Evolutionary conservation across 2,113 vertebrate genomes (phyloP).

Genomic region (Apteryx owenii): DNA sequence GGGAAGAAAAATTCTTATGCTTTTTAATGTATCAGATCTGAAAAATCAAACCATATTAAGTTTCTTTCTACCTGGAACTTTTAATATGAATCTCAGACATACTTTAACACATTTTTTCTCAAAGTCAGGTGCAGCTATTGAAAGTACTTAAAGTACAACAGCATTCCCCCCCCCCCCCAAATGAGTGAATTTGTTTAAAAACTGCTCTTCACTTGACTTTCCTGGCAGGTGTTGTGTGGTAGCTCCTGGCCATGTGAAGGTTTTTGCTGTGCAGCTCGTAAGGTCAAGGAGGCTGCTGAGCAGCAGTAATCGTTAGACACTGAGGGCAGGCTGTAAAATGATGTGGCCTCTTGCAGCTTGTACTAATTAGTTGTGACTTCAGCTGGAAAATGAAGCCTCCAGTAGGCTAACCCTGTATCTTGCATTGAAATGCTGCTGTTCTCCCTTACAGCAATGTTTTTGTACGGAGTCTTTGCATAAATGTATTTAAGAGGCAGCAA

Average conservation of each 20-base stretch:
- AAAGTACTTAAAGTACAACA: rapidly evolving
- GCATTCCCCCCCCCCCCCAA: no score
- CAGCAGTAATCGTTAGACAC: not conserved
- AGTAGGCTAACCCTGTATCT: not conserved
- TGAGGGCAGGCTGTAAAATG: not conserved
- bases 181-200: not conserved
- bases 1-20: not conserved
- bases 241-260: not conserved
- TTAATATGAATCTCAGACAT: not conserved
- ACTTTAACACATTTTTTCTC: not conserved
- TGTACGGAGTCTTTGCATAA: not conserved
- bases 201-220: not conserved
- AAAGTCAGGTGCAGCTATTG: not conserved
- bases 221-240: not conserved
- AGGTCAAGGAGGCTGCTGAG: not conserved
- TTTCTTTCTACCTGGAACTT: not conserved
- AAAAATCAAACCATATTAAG: not conserved
- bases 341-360: not conserved
- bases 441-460: not conserved
- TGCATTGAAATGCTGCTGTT: not conserved
- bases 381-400: not conserved
- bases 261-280: not conserved
- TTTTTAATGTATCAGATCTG: not conserved
- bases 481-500: not conserved
- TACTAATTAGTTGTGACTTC: not conserved